phyloP scores from a whole-genome alignment of 2,888 invertebrate genomes.

The Gymnoscelis rufifasciata region DNA sequence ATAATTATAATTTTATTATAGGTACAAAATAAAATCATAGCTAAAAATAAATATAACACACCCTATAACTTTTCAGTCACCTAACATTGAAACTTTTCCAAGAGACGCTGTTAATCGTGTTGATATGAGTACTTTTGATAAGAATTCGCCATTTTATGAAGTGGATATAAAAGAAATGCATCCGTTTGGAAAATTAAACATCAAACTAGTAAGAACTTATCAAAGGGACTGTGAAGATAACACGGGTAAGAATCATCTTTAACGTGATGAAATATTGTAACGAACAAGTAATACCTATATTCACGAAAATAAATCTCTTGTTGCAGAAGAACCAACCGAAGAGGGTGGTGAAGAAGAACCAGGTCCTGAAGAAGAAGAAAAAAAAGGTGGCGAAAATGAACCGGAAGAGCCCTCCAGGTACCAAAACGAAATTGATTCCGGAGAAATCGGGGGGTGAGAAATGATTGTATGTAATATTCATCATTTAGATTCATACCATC shows the following conservation, averaged over 20 bases:
- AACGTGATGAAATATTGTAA: too few relatives aligned
- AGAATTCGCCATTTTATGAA: conserved; percentile 65
- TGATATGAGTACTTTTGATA: conserved; percentile 63
- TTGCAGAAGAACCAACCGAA: conserved; percentile 28
- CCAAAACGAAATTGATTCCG: conserved; percentile 62
- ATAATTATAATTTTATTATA: neutral
- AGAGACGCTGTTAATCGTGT: conserved; percentile 60
- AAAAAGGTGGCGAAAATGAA: conserved; percentile 33
- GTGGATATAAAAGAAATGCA: conserved; percentile 61
- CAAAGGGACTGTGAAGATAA: conserved; percentile 52
- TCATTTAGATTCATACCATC: conserved; percentile 19
- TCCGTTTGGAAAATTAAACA: conserved; percentile 60
- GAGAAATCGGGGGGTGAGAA: conserved; percentile 62
- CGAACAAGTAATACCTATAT: too few relatives aligned
- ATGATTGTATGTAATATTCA: conserved; percentile 32
- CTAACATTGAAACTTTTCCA: conserved; percentile 60
- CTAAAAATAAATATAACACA: too few relatives aligned
- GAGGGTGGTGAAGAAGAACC: conserved; percentile 23
- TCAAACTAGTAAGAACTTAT: conserved; percentile 59
- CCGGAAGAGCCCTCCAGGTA: conserved; percentile 68
- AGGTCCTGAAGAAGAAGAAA: conserved; percentile 25
- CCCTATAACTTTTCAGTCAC: conserved; percentile 39
- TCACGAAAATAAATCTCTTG: neutral
- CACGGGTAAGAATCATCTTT: conserved; percentile 40
- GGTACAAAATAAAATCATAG: too few relatives aligned